A percentile compares a stretch with the other conserved stretches of the same genome.
Conservation (phyloP, 2,113 vertebrate genomes). For the Sturnira hondurensis region DNA sequence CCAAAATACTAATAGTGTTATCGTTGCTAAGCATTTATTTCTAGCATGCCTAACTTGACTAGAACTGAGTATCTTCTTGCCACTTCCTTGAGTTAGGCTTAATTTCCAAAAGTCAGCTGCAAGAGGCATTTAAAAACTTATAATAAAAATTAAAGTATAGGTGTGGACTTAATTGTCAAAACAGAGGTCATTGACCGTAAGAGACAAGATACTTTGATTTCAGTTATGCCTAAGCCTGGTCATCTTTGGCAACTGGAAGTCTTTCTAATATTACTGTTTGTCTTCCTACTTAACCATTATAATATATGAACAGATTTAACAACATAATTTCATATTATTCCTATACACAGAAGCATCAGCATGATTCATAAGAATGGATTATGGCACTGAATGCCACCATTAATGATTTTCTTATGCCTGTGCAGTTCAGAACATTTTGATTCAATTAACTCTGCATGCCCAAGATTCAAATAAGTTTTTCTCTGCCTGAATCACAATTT, state of each 20-base stretch:
- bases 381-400: not conserved
- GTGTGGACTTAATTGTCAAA: not conserved
- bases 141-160: not conserved
- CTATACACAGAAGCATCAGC: not conserved
- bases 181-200: not conserved
- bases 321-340: not conserved
- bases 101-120: not conserved
- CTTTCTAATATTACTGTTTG: not conserved
- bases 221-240: not conserved
- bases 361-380: conserved; percentile 32
- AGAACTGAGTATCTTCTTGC: not conserved
- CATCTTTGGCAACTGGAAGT: not conserved
- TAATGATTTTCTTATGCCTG: not conserved
- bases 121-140: not conserved
- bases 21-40: not conserved
- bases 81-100: not conserved
- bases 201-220: not conserved
- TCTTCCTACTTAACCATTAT: not conserved
- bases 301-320: not conserved
- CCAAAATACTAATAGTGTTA: not conserved
- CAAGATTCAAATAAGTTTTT: conserved; percentile 15
- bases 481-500: conserved; percentile 1
- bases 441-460: conserved; percentile 27
- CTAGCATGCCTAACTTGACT: not conserved
- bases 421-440: conserved; percentile 27